Evolutionary conservation across 2,113 vertebrate species (phyloP).

Genomic region (Glaucomys volans): DNA sequence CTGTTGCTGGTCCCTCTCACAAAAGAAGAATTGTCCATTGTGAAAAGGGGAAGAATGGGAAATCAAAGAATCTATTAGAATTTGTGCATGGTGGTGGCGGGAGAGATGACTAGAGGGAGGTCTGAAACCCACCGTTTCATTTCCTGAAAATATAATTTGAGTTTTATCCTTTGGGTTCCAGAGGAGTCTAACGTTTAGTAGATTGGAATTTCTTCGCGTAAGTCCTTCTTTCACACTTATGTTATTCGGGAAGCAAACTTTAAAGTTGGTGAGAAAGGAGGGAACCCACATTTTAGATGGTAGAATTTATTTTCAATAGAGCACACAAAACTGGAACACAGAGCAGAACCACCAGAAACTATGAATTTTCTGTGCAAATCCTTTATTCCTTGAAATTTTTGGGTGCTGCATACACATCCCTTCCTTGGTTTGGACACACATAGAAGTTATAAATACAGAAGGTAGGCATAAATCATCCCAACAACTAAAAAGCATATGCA

Average conservation of each 20-base stretch:
- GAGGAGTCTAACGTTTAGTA: not conserved
- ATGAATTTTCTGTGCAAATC: not conserved
- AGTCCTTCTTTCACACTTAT: not conserved
- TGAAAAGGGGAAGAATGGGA: conserved; percentile 15
- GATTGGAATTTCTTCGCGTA: not conserved
- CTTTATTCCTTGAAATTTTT: not conserved
- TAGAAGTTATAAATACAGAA: not conserved
- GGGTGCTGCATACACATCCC: not conserved
- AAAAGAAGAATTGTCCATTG: conserved; percentile 52
- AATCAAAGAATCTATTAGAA: conserved; percentile 34
- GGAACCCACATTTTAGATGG: not conserved
- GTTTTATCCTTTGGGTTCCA: not conserved
- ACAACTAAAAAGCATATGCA: not conserved
- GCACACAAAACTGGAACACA: not conserved
- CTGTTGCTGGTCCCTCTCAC: conserved; percentile 45
- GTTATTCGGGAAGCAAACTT: not conserved
- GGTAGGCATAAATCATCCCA: not conserved
- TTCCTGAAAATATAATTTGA: conserved; percentile 44
- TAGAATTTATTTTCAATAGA: not conserved
- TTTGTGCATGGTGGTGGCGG: not conserved
- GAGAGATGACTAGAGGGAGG: not conserved
- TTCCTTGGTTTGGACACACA: not conserved
- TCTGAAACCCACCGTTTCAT: not conserved
- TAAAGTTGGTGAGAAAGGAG: not conserved
- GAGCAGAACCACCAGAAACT: not conserved